A percentile compares a stretch with the other conserved stretches of the same genome.
phyloP scores from a whole-genome alignment of 2,113 vertebrate species.

The Catharus minimus region DNA sequence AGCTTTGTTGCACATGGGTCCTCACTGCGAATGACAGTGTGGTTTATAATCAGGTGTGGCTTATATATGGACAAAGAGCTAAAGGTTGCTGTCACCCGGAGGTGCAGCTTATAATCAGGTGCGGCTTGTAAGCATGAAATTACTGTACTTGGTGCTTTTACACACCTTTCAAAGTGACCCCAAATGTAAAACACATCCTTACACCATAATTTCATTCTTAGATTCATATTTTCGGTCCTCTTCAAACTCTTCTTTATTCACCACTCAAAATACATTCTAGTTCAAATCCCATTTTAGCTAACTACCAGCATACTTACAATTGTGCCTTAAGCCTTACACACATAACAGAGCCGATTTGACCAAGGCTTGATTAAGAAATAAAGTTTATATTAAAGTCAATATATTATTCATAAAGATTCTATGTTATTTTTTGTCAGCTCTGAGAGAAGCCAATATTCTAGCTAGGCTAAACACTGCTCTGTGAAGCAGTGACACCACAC shows the following conservation, averaged over 20 bases:
- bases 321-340: neutral
- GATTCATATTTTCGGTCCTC: neutral
- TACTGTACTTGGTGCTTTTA: neutral
- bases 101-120: no score
- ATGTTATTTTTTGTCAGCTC: neutral
- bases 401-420: neutral
- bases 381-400: neutral
- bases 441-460: neutral
- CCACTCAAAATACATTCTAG: neutral
- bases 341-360: neutral
- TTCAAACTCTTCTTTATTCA: neutral
- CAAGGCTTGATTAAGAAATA: neutral
- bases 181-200: neutral
- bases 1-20: no score
- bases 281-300: neutral
- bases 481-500: neutral
- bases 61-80: no score
- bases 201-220: neutral
- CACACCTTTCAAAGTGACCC: neutral
- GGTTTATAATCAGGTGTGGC: no score
- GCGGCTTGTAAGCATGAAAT: no score
- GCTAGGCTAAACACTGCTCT: neutral
- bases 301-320: neutral
- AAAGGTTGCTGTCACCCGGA: no score
- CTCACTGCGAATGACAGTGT: no score